Percentiles rank a stretch among this genome's conserved stretches.
Conservation (phyloP, 2,113 vertebrate species). For the Chaetodon trifascialis region DNA sequence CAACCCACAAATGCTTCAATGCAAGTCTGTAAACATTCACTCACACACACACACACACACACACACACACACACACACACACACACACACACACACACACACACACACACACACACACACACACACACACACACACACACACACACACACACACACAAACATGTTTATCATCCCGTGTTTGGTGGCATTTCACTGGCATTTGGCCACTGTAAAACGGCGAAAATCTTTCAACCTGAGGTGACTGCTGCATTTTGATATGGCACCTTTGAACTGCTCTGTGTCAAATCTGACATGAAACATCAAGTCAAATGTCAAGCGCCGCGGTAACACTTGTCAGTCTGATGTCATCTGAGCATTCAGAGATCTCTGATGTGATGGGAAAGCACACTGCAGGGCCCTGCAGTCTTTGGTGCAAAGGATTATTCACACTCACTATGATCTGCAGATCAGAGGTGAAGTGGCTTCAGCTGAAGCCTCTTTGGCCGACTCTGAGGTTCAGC, state of each 20-base stretch:
- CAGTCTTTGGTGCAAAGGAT: slow-evolving; percentile 31
- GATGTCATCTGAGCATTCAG: slow-evolving; percentile 53
- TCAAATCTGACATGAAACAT: slow-evolving; percentile 67
- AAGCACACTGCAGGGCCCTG: slow-evolving; percentile 32
- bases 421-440: slow-evolving; percentile 53
- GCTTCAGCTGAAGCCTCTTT: neutral
- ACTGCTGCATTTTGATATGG: slow-evolving; percentile 52
- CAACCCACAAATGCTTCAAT: slow-evolving; percentile 28
- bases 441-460: neutral
- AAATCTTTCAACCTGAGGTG: slow-evolving; percentile 54
- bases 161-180: slow-evolving; percentile 36
- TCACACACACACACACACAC: slow-evolving; percentile 1
- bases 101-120: neutral
- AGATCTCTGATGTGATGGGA: slow-evolving; percentile 59
- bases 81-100: neutral
- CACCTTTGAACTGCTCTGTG: slow-evolving; percentile 56
- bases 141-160: neutral
- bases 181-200: slow-evolving; percentile 66
- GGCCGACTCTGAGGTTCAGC: neutral
- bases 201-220: slow-evolving; percentile 43
- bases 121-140: neutral
- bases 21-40: slow-evolving; percentile 9
- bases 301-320: slow-evolving; percentile 62
- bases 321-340: slow-evolving; percentile 67
- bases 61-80: neutral